These are phyloP conservation scores for Stegodyphus mimosarum DNA, from an alignment of 1,140 invertebrate species.

Conservation along the genomic window DNA sequence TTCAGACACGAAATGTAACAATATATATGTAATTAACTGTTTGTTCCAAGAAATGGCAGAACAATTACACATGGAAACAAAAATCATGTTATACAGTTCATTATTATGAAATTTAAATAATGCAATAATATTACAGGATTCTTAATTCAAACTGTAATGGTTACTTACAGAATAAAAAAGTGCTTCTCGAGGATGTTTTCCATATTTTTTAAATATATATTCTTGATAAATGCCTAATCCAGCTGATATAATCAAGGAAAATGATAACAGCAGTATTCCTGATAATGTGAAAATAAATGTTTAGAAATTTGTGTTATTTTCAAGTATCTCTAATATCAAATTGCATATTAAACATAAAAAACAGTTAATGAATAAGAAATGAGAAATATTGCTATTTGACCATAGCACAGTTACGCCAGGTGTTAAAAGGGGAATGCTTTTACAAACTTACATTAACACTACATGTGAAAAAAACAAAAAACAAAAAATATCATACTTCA, in stretches of 20 bases:
- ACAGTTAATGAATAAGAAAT: too few species aligned
- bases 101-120: neutral
- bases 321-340: too few species aligned
- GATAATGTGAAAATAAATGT: too few species aligned
- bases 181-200: constrained; percentile 95
- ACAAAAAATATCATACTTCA: too few species aligned
- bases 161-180: constrained; percentile 85
- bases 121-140: neutral
- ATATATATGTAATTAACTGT: neutral
- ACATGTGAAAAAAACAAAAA: too few species aligned
- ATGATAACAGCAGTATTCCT: constrained; percentile 72
- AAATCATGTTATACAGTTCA: neutral
- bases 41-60: neutral
- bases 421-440: too few species aligned
- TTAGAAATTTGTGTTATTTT: too few species aligned
- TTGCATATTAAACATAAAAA: too few species aligned
- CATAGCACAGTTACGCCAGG: too few species aligned
- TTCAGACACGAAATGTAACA: neutral
- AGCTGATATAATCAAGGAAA: constrained; percentile 92
- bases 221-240: constrained; percentile 98
- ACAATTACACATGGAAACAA: neutral
- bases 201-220: constrained; percentile 83
- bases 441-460: too few species aligned
- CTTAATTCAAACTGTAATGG: neutral
- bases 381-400: too few species aligned